Base-by-base conservation (phyloP, 2,113 vertebrate species). In the Pseudopodoces humilis region DNA sequence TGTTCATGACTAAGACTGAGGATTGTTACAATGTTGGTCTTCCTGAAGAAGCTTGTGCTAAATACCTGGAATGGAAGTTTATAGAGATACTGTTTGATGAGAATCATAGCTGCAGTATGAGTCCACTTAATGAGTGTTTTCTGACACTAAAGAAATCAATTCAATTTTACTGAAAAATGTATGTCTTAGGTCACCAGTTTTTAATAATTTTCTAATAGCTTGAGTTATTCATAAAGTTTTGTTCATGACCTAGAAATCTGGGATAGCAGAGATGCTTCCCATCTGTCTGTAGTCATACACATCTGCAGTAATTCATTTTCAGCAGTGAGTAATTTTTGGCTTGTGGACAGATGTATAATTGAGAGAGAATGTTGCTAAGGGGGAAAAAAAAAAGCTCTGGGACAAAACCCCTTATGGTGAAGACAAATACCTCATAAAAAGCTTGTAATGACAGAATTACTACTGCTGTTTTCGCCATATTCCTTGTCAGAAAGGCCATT, bases 251-350 rank as follows among this genome's bases (percentile, higher is more conserved):
- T 83, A 71, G 79, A 93, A 94, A 83, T 79, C 50, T 35, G 44
- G 76, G 62, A 31, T 56, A 47, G 83, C 71, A 69, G 63, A 79
- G 88, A 76, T 88, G 79, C 63, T 94, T 90, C 86, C 83, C 71
- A 83, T 94, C 92, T 90, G 91, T 83, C 88, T 85, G 44, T 55
- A 90, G 75, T 84, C 80, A 49, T 56, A 71, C 86, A 76, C 93
- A 82, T 93, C 83, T 93, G 75, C 86, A 94, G 67, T 68, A 67
- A 79, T 92, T 87, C 12, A 50, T 79, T 95, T 93, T 85, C 70
- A 85, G 88, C 78, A 83, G 74, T 76, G 70, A 88, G 70, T 88
- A 79, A 88, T 95, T 88, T 92, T 93, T 94, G 94, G 91, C 91
- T 83, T 88, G 43, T 88, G 53, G 58, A 95, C 70, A 92, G 92